Evolutionary conservation across 1,140 invertebrate genomes (phyloP).

Genomic region (Sitobion miscanthi): DNA sequence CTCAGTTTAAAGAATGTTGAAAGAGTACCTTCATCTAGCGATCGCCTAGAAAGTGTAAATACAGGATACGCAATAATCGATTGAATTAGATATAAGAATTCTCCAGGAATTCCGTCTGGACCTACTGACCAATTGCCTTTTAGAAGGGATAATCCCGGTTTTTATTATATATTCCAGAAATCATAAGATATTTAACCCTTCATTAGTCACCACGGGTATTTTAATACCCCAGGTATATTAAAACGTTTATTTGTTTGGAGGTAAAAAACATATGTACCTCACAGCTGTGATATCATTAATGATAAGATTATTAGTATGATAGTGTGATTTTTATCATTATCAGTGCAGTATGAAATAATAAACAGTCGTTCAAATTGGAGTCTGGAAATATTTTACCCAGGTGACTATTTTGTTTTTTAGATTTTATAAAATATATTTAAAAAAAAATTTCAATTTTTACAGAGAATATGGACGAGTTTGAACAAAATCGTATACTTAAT

Average conservation of each 20-base stretch:
- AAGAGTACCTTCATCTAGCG: too few relatives aligned
- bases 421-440: constrained; percentile 11
- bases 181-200: neutral
- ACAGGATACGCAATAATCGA: too few relatives aligned
- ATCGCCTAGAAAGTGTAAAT: too few relatives aligned
- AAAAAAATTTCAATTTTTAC: neutral
- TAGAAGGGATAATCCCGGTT: too few relatives aligned
- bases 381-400: constrained; percentile 29
- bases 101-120: too few relatives aligned
- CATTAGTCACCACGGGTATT: constrained; percentile 32
- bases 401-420: constrained; percentile 42
- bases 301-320: constrained; percentile 16
- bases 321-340: constrained; percentile 32
- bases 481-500: constrained; percentile 20
- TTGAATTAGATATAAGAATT: too few relatives aligned
- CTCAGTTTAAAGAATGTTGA: too few relatives aligned
- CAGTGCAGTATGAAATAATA: constrained; percentile 14
- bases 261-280: neutral
- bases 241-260: constrained; percentile 34
- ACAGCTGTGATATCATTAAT: constrained; percentile 17
- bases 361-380: constrained; percentile 34
- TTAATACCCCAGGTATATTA: constrained; percentile 11
- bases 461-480: neutral
- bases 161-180: too few relatives aligned
- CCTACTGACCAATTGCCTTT: too few relatives aligned